Conservation (phyloP, 1,140 invertebrate genomes). For the Drosophila baimaii region DNA sequence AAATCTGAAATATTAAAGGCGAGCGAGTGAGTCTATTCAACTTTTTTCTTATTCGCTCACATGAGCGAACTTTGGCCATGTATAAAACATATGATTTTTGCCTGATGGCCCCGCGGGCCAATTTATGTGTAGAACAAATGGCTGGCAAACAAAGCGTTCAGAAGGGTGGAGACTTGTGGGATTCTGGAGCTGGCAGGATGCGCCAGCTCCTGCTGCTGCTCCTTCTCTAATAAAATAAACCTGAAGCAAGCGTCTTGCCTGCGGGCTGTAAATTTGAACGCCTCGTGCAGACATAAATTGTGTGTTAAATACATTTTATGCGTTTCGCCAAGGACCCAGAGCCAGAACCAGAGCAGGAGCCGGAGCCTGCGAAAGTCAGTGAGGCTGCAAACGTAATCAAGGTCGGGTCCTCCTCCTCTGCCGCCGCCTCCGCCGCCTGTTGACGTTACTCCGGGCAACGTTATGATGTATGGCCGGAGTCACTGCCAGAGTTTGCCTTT, state of each 20-base stretch:
- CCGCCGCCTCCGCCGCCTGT: conserved; percentile 19
- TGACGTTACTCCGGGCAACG: conserved; percentile 51
- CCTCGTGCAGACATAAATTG: conserved; percentile 79
- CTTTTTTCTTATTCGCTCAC: conserved; percentile 49
- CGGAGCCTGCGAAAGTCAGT: conserved; percentile 59
- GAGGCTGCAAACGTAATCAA: conserved; percentile 77
- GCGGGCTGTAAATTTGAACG: conserved; percentile 78
- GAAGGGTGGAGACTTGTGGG: conserved; percentile 10
- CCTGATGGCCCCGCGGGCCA: conserved; percentile 76
- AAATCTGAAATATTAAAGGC: conserved; percentile 67
- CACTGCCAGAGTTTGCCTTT: conserved; percentile 39
- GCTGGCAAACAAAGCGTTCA: conserved; percentile 47
- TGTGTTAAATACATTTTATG: conserved; percentile 83
- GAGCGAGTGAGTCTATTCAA: conserved; percentile 77
- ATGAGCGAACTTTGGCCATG: conserved; percentile 64
- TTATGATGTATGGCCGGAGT: conserved; percentile 69
- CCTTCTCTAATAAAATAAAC: conserved; percentile 74
- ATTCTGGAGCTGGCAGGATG: conserved; percentile 37
- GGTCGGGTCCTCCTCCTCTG: conserved; percentile 40
- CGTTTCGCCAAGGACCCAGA: conserved; percentile 56
- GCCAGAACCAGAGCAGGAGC: background rate
- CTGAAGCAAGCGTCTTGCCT: conserved; percentile 58
- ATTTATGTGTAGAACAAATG: conserved; percentile 79
- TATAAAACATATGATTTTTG: conserved; percentile 83
- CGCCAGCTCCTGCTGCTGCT: conserved; percentile 11